Evolutionary conservation across 2,113 vertebrate genomes (phyloP).

Genomic region (Pomatostomus ruficeps): DNA sequence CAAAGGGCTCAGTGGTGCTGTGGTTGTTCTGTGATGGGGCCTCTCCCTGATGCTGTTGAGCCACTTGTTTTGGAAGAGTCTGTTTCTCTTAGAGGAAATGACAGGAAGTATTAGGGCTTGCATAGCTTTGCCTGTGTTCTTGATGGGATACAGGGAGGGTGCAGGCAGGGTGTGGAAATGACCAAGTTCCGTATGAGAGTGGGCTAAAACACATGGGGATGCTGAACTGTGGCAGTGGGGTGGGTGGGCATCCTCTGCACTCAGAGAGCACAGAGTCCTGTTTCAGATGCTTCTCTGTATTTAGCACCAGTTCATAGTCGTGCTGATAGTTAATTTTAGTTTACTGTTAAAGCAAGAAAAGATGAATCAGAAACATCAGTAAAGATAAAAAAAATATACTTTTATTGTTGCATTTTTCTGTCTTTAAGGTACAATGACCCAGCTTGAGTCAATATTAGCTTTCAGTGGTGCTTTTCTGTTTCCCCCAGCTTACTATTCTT

Average conservation of each 20-base stretch:
- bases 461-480: neutral
- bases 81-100: neutral
- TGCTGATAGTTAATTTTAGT: neutral
- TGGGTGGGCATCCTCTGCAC: neutral
- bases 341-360: neutral
- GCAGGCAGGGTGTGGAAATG: neutral
- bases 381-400: neutral
- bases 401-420: neutral
- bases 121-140: neutral
- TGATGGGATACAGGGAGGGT: neutral
- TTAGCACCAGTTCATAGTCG: neutral
- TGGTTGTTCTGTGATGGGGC: too few relatives aligned
- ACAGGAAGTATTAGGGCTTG: fast-evolving
- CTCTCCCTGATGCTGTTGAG: neutral
- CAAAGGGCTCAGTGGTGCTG: neutral
- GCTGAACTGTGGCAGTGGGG: neutral
- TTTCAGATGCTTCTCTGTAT: neutral
- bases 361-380: neutral
- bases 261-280: neutral
- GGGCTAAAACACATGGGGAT: neutral
- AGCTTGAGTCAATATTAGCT: neutral
- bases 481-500: neutral
- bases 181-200: neutral
- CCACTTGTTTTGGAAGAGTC: neutral
- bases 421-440: neutral